Evolutionary conservation across 2,113 vertebrate species (phyloP).

Genomic region (Grallaria varia): DNA sequence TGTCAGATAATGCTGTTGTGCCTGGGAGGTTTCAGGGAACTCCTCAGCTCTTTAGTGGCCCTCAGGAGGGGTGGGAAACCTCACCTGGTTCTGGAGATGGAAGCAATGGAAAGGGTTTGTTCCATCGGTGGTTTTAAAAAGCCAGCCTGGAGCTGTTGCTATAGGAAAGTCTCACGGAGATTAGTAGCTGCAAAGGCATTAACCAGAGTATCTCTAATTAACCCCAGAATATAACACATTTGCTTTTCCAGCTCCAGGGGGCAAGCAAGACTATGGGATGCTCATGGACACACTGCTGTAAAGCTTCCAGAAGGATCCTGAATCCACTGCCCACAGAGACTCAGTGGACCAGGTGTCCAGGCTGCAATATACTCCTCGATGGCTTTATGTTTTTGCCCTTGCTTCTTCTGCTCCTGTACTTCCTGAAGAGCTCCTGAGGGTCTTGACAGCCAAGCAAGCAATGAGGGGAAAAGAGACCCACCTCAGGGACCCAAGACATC

Average conservation of each 20-base stretch:
- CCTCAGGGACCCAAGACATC: background rate
- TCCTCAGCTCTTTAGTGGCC: background rate
- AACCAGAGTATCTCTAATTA: background rate
- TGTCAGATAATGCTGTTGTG: background rate
- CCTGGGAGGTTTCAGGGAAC: background rate
- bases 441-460: background rate
- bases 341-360: background rate
- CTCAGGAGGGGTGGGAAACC: background rate
- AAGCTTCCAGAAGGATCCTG: background rate
- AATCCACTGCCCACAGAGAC: background rate
- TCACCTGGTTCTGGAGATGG: background rate
- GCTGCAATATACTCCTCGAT: background rate
- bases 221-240: background rate
- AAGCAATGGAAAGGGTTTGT: background rate
- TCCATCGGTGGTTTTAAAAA: background rate
- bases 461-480: background rate
- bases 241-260: background rate
- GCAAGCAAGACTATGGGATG: background rate
- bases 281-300: rapidly evolving
- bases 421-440: background rate
- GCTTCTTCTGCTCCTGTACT: background rate
- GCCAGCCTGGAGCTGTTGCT: background rate
- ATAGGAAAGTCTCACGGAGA: rapidly evolving
- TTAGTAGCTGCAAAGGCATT: background rate
- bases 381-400: background rate